Percentiles rank a stretch among this genome's conserved stretches.
These are phyloP conservation scores for Silurus meridionalis DNA, from an alignment of 2,113 vertebrate genomes.

Conservation along the genomic window DNA sequence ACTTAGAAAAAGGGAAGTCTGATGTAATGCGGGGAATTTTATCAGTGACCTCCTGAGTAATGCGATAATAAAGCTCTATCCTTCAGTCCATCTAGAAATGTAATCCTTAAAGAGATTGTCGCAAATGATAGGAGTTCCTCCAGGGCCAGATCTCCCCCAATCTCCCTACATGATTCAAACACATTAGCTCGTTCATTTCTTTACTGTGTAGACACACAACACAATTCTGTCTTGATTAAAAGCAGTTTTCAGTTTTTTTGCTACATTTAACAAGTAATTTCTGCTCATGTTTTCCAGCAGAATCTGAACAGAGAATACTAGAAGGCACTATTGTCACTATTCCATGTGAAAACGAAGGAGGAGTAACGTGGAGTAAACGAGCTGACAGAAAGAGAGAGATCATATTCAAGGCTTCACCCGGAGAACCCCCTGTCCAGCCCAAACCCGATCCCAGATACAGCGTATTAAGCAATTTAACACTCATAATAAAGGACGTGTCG, in stretches of 20 bases:
- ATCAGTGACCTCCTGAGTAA: background rate
- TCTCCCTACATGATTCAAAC: too few relatives aligned
- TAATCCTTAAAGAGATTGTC: too few relatives aligned
- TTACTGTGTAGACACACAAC: background rate
- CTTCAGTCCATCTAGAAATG: background rate
- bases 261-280: background rate
- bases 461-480: background rate
- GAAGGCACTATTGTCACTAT: background rate
- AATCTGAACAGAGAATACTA: background rate
- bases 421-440: background rate
- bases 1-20: background rate
- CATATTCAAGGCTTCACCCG: background rate
- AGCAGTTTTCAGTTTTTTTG: background rate
- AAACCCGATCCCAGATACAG: slow-evolving; percentile 14
- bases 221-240: background rate
- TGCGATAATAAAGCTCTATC: background rate
- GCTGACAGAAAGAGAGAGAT: background rate
- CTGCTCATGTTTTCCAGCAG: background rate
- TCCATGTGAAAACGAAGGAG: background rate
- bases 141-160: too few relatives aligned
- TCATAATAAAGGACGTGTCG: background rate
- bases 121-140: too few relatives aligned
- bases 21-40: background rate
- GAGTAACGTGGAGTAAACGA: background rate
- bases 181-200: too few relatives aligned